Percentiles rank a stretch among this genome's conserved stretches.
Conservation (phyloP, 2,797 vertebrate genomes). For the Urosaurus nigricauda region DNA sequence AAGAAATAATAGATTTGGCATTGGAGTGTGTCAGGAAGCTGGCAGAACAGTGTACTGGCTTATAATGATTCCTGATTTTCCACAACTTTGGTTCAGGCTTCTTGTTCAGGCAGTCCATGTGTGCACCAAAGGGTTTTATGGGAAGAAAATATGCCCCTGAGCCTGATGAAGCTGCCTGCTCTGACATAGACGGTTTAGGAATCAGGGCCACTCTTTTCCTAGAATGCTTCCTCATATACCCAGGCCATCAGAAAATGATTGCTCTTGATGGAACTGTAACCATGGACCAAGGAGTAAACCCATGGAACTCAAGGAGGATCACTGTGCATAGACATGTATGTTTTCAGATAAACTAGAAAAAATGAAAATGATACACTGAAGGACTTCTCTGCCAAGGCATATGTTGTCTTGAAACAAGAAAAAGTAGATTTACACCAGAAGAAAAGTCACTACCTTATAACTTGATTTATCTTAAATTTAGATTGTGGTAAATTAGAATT, state of each 20-base stretch:
- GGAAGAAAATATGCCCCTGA: too few species aligned
- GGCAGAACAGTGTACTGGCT: too few species aligned
- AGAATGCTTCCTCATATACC: background rate
- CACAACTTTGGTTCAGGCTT: too few species aligned
- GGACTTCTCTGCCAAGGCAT: background rate
- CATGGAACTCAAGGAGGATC: background rate
- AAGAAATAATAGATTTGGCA: conserved; percentile 79
- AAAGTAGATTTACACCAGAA: conserved; percentile 14
- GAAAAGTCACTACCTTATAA: conserved; percentile 8
- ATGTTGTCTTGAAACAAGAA: background rate
- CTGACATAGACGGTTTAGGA: background rate
- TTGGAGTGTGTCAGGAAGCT: conserved; percentile 81
- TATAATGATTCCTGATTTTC: too few species aligned
- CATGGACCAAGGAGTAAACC: background rate
- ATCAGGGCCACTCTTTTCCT: background rate
- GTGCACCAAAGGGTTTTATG: too few species aligned
- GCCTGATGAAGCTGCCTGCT: too few species aligned
- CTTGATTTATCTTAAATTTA: conserved; percentile 45
- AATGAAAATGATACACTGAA: background rate
- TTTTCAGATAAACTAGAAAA: background rate
- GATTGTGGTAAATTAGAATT: conserved; percentile 41
- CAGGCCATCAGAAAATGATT: background rate
- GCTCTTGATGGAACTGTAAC: background rate
- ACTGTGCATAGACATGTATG: background rate
- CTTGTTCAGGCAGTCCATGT: too few species aligned